Percentiles rank a stretch among this genome's conserved stretches.
Evolutionary conservation across 2,888 invertebrate genomes (phyloP).

Genomic region (Latheticus oryzae): DNA sequence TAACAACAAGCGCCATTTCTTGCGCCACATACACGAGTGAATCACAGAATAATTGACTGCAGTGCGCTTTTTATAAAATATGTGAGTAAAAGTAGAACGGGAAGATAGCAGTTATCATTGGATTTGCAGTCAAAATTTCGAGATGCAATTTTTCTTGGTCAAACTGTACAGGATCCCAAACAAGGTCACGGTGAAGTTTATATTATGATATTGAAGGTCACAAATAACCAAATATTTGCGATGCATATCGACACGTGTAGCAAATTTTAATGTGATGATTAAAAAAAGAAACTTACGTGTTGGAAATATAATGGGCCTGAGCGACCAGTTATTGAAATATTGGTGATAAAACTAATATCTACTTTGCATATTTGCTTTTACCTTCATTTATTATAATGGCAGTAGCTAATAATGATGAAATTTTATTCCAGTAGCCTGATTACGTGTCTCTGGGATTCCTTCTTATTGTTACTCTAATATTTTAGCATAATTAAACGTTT

Average conservation of each 20-base stretch:
- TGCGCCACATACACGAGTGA: too few relatives aligned
- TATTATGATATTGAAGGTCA: background rate
- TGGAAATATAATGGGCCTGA: too few relatives aligned
- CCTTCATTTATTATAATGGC: too few relatives aligned
- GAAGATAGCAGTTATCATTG: constrained; percentile 1
- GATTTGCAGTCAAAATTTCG: background rate
- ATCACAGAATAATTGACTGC: background rate
- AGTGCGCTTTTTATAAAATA: background rate
- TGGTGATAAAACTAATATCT: too few relatives aligned
- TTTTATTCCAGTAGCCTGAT: constrained; percentile 76
- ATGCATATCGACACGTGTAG: constrained; percentile 2
- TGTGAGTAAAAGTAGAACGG: constrained; percentile 2
- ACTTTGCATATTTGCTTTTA: too few relatives aligned
- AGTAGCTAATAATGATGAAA: too few relatives aligned
- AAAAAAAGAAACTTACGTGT: background rate
- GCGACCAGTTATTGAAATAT: too few relatives aligned
- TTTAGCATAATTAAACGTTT: background rate
- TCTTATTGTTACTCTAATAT: too few relatives aligned
- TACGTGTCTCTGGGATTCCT: too few relatives aligned
- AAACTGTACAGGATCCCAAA: constrained; percentile 1
- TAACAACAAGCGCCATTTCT: constrained; percentile 3
- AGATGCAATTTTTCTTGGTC: constrained; percentile 6
- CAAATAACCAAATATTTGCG: constrained; percentile 1
- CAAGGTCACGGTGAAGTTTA: constrained; percentile 7
- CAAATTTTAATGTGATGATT: background rate